Evolutionary conservation across 2,113 vertebrate species (phyloP).

Genomic region (Girardinichthys multiradiatus): DNA sequence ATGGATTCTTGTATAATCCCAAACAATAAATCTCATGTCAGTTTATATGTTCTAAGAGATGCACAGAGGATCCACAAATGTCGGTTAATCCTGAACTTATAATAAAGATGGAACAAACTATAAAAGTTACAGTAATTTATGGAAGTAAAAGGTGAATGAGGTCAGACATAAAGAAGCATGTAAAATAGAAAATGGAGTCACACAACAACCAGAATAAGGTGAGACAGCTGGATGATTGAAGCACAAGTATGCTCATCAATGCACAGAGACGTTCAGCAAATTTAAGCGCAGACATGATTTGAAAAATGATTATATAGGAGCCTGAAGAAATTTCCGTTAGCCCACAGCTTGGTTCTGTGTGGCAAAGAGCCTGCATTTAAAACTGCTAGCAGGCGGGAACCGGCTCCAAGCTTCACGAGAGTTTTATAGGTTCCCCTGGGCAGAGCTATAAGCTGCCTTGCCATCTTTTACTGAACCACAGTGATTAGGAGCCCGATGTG

Average conservation of each 20-base stretch:
- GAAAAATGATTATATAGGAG: neutral
- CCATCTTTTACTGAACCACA: slow-evolving; percentile 65
- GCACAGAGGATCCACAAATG: neutral
- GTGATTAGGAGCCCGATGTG: slow-evolving; percentile 57
- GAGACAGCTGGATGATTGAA: slow-evolving; percentile 12
- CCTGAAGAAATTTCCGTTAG: slow-evolving; percentile 1
- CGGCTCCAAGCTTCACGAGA: slow-evolving; percentile 48
- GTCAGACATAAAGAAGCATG: slow-evolving; percentile 12
- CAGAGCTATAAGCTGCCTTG: slow-evolving; percentile 44
- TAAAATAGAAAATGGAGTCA: slow-evolving; percentile 1
- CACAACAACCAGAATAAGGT: neutral
- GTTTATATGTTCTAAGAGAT: neutral
- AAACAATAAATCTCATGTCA: slow-evolving; percentile 5
- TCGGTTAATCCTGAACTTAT: neutral
- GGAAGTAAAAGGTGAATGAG: slow-evolving; percentile 2
- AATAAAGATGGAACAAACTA: slow-evolving; percentile 1
- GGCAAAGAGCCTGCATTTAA: slow-evolving; percentile 16
- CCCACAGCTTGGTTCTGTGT: slow-evolving; percentile 2
- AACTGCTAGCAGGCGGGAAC: slow-evolving; percentile 31
- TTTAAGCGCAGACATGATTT: neutral
- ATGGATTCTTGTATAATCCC: neutral
- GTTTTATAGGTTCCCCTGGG: slow-evolving; percentile 70
- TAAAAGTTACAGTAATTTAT: slow-evolving; percentile 8
- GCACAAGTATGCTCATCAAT: neutral
- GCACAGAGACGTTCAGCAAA: neutral